Evolutionary conservation across 1,140 invertebrate species (phyloP), one percentile per base, ranked within the genome.

Genomic region (Plutomurus gul): DNA sequence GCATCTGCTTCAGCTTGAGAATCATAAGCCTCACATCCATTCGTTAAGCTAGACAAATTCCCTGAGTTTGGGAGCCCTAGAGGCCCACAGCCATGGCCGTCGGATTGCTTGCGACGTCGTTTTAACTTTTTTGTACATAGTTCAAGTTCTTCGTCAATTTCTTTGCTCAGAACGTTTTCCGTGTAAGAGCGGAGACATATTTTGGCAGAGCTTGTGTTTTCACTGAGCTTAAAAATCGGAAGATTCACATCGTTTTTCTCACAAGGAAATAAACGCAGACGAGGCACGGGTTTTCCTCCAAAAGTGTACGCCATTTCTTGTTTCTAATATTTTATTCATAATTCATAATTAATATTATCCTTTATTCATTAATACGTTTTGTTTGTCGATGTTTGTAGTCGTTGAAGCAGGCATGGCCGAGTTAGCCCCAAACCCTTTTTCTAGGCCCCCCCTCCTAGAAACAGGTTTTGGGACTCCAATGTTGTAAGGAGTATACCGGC

Each of bases 191-290:
- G 56, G 1, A 84, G 40, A 33, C 70, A 78, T 5, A 84, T 82
- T 79, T 81, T 84, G 1, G 81, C 79, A 22, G 83, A 75, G 37
- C 76, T 82, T 4, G 83, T 78, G 16, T 46, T 70, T 60, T 84
- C 83, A 18, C 72, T 77, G 7, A 80, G 43, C 73, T 81, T 82
- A 37, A 76, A 84, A 33, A 79, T 51, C 0, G 83, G 83, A 46
- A 82, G 40, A 37, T 74, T 75, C 5, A 77, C 22, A 33, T 78
- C 73, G 11, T 46, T 39, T 33, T 47, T 60, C 7, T 75, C 76
- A 8, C 60, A 22, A 4, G 83, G 81, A 40, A 84, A 70, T 10
- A 82, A 71, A 25, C 83, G 56, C 2, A 84, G 77, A 30, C 77
- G 40, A 30, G 77, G 76, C 27, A 71, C 49, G 1, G 77, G 33